Base-by-base conservation (phyloP, 2,113 vertebrate genomes). In the Asarcornis scutulata region DNA sequence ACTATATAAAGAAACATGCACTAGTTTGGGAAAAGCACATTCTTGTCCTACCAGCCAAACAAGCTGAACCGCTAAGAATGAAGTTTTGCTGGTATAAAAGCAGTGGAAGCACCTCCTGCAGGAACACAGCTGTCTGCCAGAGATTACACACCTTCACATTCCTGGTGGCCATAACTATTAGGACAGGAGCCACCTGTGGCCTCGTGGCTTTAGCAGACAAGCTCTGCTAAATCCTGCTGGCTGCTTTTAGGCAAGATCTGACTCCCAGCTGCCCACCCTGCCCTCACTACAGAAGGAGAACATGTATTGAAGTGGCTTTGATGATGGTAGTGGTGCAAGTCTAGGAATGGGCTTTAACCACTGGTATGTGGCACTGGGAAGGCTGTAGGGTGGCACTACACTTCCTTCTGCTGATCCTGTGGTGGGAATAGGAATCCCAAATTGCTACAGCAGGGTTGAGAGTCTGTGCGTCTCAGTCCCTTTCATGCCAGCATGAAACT, bases 1-100 rank as follows among this genome's bases (percentile, higher is more conserved):
- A 78, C 83, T 81, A 68, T 75, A 59, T 71, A 83, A 93, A 92
- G 81, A 79, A 92, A 72, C 17, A 23, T 3, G 4, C 25, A 20
- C 48, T 31, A 29, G 21, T 91, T 86, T 91, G 53, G 84, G 91
- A 89, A 95, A 95, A 95, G 53, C 48, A 84, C 76, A 48, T 82
- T 87, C 91, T 84, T 2, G 27, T 46, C 69, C 69, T 87, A 87
- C 89, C 77, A 84, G 94, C 34, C 48, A 38, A 79, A 91, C 93
- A 44, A 93, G 89, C 80, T 44, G 38, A 95, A 72, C 83, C 25
- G 55, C 76, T 50, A 40, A 29, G 63, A 53, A 36, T 4, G 26
- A 63, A 53, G n/a, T 53, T 79, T 77, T 88, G 52, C 48, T 86
- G 48, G 64, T 74, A 71, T 58, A 78, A 93, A 71, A 31, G 21